Base-by-base conservation (phyloP, 2,113 vertebrate genomes). In the Clarias magur region DNA sequence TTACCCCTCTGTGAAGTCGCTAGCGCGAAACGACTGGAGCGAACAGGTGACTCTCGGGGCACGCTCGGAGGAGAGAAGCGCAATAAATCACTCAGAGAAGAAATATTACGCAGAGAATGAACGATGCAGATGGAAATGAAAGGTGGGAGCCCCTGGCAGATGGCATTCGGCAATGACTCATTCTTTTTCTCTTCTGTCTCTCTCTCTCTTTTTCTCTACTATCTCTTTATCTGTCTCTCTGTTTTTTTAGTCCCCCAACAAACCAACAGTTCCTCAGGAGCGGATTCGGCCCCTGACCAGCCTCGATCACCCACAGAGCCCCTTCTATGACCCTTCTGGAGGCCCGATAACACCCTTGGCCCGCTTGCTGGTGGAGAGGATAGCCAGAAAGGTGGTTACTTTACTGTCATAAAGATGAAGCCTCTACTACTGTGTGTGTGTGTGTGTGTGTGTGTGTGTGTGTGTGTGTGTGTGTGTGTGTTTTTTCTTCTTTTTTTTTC, bases 211-310 rank as follows among this genome's bases (percentile, higher is more conserved):
- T 90, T 73, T 42, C 34, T 75, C 57, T 65, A n/a, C 75, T 88
- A 70, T 76, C 60, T 27, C 25, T 72, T 19, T 76, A 27, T 82
- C 12, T 54, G 34, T 80, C 62, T 53, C 59, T 80, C 1, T 65
- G 21, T 91, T 60, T 54, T 89, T 91, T 92, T n/a, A 99, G 98
- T 97, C 98, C 59, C 96, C 98, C 59, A 99, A 98, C 93, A 97
- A 97, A 88, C 97, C 97, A 85, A 97, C 95, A 25, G 90, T 97
- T 82, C 98, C 98, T 88, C 97, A 98, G 91, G 97, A 98, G 93
- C 97, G 97, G 94, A 99, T 99, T 88, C 95, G 97, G 73, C 96
- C 97, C 3, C 92, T 99, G 88, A 99, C 97, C 90, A 99, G 98
- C 86, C 91, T 98, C 90, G 98, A 99, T 92, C 97, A 99, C 63